Conservation (phyloP, 2,888 invertebrate genomes). For the Xanthorhoe spadicearia region DNA sequence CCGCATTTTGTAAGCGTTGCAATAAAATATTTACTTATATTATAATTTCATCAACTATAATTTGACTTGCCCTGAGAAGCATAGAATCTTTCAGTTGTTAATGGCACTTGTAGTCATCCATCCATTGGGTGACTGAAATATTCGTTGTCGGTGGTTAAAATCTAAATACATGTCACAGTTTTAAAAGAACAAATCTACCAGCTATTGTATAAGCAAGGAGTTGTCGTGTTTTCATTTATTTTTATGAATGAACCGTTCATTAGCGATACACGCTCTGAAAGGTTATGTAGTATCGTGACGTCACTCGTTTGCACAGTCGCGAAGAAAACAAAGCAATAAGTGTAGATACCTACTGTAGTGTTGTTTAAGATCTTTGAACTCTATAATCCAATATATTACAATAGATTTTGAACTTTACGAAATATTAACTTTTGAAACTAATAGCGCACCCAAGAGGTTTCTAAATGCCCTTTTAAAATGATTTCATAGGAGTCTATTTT, state of each 20-base stretch:
- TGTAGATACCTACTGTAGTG: neutral
- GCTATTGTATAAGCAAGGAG: conserved; percentile 3
- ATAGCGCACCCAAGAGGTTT: too few species aligned
- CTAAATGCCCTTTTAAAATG: too few species aligned
- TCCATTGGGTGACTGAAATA: too few species aligned
- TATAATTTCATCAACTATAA: too few species aligned
- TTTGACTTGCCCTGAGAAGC: too few species aligned
- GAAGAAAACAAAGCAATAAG: conserved; percentile 18
- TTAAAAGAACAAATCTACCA: neutral
- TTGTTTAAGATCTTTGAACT: conserved; percentile 16
- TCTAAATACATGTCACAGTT: neutral
- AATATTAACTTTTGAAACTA: too few species aligned
- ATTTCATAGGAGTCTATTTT: too few species aligned
- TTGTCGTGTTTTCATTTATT: conserved; percentile 35
- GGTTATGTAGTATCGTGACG: conserved; percentile 21
- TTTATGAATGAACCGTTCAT: conserved; percentile 39
- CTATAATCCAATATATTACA: neutral
- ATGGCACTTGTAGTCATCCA: too few species aligned
- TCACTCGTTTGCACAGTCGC: conserved; percentile 13
- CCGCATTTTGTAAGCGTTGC: too few species aligned
- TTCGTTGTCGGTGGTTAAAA: too few species aligned
- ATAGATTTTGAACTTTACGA: neutral
- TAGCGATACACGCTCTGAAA: conserved; percentile 25
- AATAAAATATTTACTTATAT: too few species aligned
- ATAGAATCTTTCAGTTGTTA: too few species aligned